Evolutionary conservation across 2,113 vertebrate genomes (phyloP).

Genomic region (Ciconia maguari): DNA sequence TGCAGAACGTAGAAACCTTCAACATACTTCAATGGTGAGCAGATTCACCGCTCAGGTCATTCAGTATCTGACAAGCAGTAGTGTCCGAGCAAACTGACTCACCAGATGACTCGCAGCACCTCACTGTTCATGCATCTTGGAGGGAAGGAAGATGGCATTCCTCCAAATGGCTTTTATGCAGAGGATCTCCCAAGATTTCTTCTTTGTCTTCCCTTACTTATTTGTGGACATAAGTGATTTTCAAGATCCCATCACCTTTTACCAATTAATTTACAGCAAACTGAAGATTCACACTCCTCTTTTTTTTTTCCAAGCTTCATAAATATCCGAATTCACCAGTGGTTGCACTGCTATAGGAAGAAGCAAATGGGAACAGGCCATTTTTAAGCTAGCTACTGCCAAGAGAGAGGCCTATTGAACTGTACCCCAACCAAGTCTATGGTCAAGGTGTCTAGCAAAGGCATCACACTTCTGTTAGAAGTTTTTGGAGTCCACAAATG

Average conservation of each 20-base stretch:
- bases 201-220: neutral
- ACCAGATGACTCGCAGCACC: neutral
- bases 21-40: fast-evolving
- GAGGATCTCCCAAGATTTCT: neutral
- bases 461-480: neutral
- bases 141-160: neutral
- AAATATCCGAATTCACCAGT: neutral
- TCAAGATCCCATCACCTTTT: neutral
- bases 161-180: neutral
- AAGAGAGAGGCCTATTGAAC: neutral
- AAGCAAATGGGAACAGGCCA: neutral
- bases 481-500: neutral
- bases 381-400: neutral
- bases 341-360: neutral
- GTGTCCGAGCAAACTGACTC: neutral
- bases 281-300: neutral
- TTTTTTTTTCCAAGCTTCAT: neutral
- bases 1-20: neutral
- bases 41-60: neutral
- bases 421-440: neutral
- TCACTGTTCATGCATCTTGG: fast-evolving
- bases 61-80: fast-evolving
- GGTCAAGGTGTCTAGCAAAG: neutral
- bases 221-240: neutral
- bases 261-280: neutral